phyloP scores from a whole-genome alignment of 2,113 vertebrate genomes.

The Eclectus roratus region DNA sequence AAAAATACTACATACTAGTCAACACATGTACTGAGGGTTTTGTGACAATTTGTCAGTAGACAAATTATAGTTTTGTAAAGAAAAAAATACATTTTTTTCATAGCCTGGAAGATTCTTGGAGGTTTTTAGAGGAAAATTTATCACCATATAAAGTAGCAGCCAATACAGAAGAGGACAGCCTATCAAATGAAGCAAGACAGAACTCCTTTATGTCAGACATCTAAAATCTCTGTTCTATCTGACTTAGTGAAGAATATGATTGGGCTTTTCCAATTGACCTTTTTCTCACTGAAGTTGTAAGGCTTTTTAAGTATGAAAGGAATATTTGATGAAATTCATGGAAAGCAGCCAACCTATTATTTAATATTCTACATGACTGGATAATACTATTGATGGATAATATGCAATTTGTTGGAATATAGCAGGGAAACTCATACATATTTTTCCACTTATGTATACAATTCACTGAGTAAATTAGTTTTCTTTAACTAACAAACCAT shows the following conservation, averaged over 20 bases:
- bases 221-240: constrained; percentile 15
- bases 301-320: constrained; percentile 4
- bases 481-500: background rate
- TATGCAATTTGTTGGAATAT: constrained; percentile 11
- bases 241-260: background rate
- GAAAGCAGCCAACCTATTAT: constrained; percentile 40
- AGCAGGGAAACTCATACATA: background rate
- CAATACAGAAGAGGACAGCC: background rate
- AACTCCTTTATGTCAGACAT: background rate
- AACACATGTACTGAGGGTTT: background rate
- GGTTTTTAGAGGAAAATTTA: constrained; percentile 1
- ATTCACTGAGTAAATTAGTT: background rate
- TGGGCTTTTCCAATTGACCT: background rate
- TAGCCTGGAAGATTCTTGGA: background rate
- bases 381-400: constrained; percentile 34
- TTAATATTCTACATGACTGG: constrained; percentile 43
- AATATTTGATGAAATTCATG: constrained; percentile 2
- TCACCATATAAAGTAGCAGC: constrained; percentile 1
- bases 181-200: constrained; percentile 1
- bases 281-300: constrained; percentile 18
- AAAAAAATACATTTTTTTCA: background rate
- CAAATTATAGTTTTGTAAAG: background rate
- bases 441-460: background rate
- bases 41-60: background rate
- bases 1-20: background rate